Evolutionary conservation across 2,113 vertebrate genomes (phyloP).

Genomic region (Bucco capensis): DNA sequence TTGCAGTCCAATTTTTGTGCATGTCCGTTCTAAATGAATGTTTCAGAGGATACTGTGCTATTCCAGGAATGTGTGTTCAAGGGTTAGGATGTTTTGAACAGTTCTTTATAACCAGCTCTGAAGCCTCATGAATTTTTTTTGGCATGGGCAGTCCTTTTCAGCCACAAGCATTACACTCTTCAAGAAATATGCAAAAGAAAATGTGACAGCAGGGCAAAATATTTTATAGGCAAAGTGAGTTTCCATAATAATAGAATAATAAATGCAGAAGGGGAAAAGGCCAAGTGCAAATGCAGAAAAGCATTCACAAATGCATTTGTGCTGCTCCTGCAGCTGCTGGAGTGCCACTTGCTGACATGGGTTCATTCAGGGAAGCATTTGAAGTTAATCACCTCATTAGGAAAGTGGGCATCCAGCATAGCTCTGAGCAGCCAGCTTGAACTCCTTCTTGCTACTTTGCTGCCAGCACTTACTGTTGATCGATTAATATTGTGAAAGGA

Average conservation of each 20-base stretch:
- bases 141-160: not conserved
- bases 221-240: slow-evolving; percentile 48
- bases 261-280: slow-evolving; percentile 37
- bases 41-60: not conserved
- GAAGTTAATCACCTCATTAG: not conserved
- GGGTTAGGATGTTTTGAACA: not conserved
- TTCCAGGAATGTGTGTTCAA: not conserved
- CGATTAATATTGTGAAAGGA: not conserved
- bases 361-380: not conserved
- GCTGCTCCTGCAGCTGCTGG: not conserved
- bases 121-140: slow-evolving; percentile 48
- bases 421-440: not conserved
- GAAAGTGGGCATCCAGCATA: not conserved
- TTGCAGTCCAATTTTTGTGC: not conserved
- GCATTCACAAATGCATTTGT: not conserved
- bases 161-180: not conserved
- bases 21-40: not conserved
- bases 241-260: slow-evolving; percentile 57
- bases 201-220: slow-evolving; percentile 41
- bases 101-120: not conserved
- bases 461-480: not conserved
- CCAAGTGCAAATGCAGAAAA: not conserved
- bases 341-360: not conserved
- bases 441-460: not conserved
- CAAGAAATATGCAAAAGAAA: slow-evolving; percentile 52